phyloP scores from a whole-genome alignment of 2,113 vertebrate species.

The Scortum barcoo region DNA sequence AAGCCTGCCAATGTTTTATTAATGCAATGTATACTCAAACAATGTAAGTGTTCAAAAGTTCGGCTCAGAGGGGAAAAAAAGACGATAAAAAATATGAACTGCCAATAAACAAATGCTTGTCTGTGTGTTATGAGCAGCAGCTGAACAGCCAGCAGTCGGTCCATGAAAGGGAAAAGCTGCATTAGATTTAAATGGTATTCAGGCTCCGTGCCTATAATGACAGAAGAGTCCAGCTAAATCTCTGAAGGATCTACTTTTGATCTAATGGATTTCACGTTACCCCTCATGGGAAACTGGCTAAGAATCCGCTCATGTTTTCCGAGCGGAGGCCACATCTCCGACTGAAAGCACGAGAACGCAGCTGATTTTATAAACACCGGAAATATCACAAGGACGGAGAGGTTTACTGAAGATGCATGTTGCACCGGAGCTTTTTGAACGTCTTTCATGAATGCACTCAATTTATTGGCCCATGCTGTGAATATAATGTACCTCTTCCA shows the following conservation, averaged over 20 bases:
- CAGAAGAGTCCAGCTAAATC: constrained; percentile 7
- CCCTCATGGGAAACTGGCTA: constrained; percentile 17
- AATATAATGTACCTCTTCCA: not conserved
- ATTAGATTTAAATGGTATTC: constrained; percentile 28
- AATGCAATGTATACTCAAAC: constrained; percentile 16
- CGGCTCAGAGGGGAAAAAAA: not conserved
- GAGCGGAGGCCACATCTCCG: constrained; percentile 13
- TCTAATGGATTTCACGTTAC: constrained; percentile 9
- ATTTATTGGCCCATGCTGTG: not conserved
- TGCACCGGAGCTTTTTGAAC: too few relatives aligned
- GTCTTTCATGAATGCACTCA: too few relatives aligned
- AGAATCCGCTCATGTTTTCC: not conserved
- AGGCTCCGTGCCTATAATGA: not conserved
- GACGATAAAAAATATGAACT: not conserved
- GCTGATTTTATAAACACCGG: constrained; percentile 23
- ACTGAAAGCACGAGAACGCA: constrained; percentile 5
- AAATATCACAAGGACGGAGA: not conserved
- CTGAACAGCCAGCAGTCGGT: not conserved
- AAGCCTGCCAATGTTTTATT: constrained; percentile 53
- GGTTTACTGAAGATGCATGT: too few relatives aligned
- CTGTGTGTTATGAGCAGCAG: not conserved
- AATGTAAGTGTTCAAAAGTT: constrained; percentile 6
- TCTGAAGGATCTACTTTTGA: constrained; percentile 7
- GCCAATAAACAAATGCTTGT: not conserved
- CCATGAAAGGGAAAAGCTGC: not conserved